Evolutionary conservation across 2,888 invertebrate species (phyloP).

Genomic region (Muscina levida): DNA sequence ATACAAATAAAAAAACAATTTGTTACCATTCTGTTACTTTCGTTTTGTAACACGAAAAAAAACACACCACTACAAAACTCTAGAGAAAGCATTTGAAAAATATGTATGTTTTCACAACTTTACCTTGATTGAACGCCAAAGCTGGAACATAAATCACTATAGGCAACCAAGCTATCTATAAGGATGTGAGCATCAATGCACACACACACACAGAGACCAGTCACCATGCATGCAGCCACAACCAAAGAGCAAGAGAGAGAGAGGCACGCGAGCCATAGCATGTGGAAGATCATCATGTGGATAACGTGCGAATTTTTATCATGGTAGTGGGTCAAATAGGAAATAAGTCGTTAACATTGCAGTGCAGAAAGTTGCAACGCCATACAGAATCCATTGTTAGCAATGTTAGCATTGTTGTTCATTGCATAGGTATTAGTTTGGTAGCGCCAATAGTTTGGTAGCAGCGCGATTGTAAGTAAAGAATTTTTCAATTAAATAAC

Average conservation of each 20-base stretch:
- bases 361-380: neutral
- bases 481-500: conserved; percentile 26
- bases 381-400: neutral
- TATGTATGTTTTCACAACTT: conserved; percentile 57
- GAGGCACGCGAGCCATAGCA: conserved; percentile 8
- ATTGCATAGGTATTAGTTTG: neutral
- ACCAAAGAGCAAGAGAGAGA: neutral
- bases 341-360: conserved; percentile 25
- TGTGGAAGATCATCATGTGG: neutral
- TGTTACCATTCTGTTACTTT: too few species aligned
- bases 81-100: too few species aligned
- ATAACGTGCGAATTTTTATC: neutral
- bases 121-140: conserved; percentile 90
- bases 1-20: too few species aligned
- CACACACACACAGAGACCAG: conserved; percentile 13
- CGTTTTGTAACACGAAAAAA: too few species aligned
- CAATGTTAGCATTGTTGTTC: neutral
- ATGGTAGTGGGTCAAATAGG: conserved; percentile 30
- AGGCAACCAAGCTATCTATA: conserved; percentile 77
- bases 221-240: conserved; percentile 15
- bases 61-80: too few species aligned
- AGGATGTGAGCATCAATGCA: conserved; percentile 18
- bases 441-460: neutral
- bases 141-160: conserved; percentile 87
- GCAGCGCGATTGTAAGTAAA: neutral